Conservation (phyloP, 2,113 vertebrate genomes). For the Gobius niger region DNA sequence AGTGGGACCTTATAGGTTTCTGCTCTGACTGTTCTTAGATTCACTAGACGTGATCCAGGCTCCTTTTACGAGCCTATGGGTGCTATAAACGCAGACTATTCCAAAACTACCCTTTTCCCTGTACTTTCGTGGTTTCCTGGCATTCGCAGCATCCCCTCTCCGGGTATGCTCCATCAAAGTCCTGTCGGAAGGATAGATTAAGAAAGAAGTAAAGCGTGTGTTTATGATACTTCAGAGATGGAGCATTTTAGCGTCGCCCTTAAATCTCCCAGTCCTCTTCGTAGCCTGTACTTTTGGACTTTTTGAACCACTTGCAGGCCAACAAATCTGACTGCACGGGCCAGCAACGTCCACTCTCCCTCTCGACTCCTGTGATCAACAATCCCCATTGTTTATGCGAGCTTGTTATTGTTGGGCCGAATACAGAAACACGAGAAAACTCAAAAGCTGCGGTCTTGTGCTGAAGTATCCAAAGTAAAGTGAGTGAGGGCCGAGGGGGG, state of each 20-base stretch:
- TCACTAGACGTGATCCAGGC: constrained; percentile 52
- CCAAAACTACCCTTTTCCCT: constrained; percentile 50
- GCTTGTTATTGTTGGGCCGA: constrained; percentile 92
- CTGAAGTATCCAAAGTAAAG: constrained; percentile 76
- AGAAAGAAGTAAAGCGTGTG: constrained; percentile 64
- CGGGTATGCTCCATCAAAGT: constrained; percentile 55
- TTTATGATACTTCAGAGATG: constrained; percentile 76
- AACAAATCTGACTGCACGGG: constrained; percentile 76
- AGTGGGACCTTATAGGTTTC: background rate
- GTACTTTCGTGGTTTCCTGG: constrained; percentile 72
- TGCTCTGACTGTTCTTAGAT: constrained; percentile 25
- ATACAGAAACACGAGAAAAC: constrained; percentile 86
- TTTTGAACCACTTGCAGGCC: constrained; percentile 74
- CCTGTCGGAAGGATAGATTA: constrained; percentile 53
- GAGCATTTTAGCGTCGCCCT: constrained; percentile 86
- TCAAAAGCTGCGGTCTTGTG: constrained; percentile 71
- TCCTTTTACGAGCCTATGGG: constrained; percentile 50
- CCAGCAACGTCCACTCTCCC: constrained; percentile 85
- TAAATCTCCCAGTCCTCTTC: constrained; percentile 77
- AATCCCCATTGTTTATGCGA: constrained; percentile 95
- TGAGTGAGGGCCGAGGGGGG: constrained; percentile 60
- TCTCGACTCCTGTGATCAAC: constrained; percentile 83
- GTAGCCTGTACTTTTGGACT: constrained; percentile 67
- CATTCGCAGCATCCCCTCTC: constrained; percentile 63
- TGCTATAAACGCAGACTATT: constrained; percentile 53